Evolutionary conservation across 2,888 invertebrate species (phyloP), one percentile per base, ranked within the genome.

Genomic region (Eupithecia pulchellata): DNA sequence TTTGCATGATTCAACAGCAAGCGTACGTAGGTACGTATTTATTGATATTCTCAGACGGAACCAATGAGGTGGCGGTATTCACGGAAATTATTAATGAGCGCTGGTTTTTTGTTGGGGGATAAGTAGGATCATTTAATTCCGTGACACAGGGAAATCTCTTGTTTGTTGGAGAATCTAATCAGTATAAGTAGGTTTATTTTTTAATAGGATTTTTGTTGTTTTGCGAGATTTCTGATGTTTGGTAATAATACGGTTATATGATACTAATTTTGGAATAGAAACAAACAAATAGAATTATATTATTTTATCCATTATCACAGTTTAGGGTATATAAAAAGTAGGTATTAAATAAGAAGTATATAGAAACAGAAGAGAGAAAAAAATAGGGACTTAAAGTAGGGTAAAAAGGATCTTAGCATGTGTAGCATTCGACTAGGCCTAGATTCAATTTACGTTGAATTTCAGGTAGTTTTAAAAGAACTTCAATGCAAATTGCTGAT

Each of bases 1-100:
- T 83, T 84, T 84, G 85, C 84, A 87, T 86, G 87, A 85, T 85
- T 84, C 69, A 73, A 72, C 84, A 82, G 79, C 75, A 78, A 77
- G 73, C 71, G 71, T 64, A 74, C 58, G 69, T 69, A 77, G 30
- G 25, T 76, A 74, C 72, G 27, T 68, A 68, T 75, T 74, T 64
- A 66, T 71, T 74, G 71, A 72, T 68, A 71, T 67, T 73, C 75
- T 67, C 58, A 17, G 55, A 67, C 60, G 42, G 58, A 58, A 27
- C 5, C 62, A 55, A 61, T 52, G 55, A 65, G 61, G 42, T 62
- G 60, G 42, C 64, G 64, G 55, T 55, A 65, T 64, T 64, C 20
- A 11, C 27, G 42, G 25, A 39, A 64, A 66, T 39, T 65, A 55
- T 63, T 66, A 60, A 63, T 60, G 62, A 57, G 62, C 62, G 55